A percentile compares a stretch with the other conserved stretches of the same genome.
Evolutionary conservation across 2,797 vertebrate genomes (phyloP).

Genomic region (Simalia tracyae): DNA sequence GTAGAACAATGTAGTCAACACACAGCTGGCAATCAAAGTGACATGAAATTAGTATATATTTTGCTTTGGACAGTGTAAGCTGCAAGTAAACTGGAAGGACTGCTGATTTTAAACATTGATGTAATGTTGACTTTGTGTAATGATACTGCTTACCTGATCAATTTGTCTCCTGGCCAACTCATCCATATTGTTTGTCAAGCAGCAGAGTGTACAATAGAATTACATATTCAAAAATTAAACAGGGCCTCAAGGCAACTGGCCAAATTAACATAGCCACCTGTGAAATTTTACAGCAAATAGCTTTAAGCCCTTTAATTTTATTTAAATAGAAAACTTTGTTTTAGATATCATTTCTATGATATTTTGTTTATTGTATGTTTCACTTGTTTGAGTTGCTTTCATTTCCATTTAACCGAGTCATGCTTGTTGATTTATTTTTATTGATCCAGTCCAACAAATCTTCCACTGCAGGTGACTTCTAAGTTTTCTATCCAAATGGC

Average conservation of each 20-base stretch:
- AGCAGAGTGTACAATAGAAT: conserved; percentile 20
- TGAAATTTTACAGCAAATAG: neutral
- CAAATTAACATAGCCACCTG: neutral
- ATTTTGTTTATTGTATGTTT: neutral
- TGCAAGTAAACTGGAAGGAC: conserved; percentile 29
- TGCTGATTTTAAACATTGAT: conserved; percentile 32
- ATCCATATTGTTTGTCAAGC: conserved; percentile 40
- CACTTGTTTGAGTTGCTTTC: neutral
- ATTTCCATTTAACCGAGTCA: neutral
- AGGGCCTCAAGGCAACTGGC: neutral
- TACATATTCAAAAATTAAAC: conserved; percentile 25
- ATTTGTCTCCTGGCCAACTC: conserved; percentile 39
- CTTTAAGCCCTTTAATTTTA: neutral
- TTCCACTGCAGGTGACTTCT: neutral
- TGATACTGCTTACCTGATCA: conserved; percentile 44
- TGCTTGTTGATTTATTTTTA: neutral
- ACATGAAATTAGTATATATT: conserved; percentile 31
- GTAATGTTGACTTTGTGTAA: conserved; percentile 51
- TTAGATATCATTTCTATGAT: neutral
- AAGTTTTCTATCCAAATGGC: neutral
- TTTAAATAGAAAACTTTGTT: neutral
- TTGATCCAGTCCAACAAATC: neutral
- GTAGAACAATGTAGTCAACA: conserved; percentile 23
- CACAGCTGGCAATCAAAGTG: conserved; percentile 9
- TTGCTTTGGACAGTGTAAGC: neutral